These are phyloP conservation scores for Arenaria interpres DNA, from an alignment of 2,113 vertebrate species.

Conservation along the genomic window DNA sequence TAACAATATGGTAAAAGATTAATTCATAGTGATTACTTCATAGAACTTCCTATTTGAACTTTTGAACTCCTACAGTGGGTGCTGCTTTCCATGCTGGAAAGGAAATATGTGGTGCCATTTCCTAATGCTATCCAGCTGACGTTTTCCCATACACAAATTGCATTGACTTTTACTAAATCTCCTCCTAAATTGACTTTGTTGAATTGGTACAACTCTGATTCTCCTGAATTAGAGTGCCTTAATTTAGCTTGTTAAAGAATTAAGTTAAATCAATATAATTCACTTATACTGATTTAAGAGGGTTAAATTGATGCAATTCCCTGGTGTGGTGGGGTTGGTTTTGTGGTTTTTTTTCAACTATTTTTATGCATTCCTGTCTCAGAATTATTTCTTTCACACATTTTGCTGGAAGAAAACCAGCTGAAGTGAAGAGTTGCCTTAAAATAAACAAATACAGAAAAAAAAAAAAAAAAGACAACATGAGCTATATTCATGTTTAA, in stretches of 20 bases:
- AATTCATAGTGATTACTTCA: not conserved
- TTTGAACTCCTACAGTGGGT: not conserved
- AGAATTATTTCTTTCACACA: not conserved
- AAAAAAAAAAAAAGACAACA: not conserved
- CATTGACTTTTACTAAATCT: not conserved
- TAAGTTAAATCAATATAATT: conserved; percentile 20
- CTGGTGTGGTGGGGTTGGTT: not conserved
- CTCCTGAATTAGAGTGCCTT: not conserved
- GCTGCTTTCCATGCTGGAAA: not conserved
- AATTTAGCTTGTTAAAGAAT: conserved; percentile 7
- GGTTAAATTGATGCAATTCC: not conserved
- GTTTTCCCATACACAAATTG: not conserved
- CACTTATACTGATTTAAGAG: not conserved
- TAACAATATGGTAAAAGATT: not conserved
- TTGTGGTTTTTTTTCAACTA: not conserved
- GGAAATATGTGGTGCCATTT: not conserved
- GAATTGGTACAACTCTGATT: not conserved
- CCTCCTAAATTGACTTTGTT: not conserved
- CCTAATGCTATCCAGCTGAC: not conserved
- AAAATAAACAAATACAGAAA: not conserved
- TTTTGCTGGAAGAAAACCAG: not conserved
- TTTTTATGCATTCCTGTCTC: not conserved
- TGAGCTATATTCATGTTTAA: not conserved
- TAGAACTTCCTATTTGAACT: not conserved
- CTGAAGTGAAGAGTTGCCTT: not conserved